Conservation (phyloP, 2,113 vertebrate genomes). For the Ploceus nigricollis region DNA sequence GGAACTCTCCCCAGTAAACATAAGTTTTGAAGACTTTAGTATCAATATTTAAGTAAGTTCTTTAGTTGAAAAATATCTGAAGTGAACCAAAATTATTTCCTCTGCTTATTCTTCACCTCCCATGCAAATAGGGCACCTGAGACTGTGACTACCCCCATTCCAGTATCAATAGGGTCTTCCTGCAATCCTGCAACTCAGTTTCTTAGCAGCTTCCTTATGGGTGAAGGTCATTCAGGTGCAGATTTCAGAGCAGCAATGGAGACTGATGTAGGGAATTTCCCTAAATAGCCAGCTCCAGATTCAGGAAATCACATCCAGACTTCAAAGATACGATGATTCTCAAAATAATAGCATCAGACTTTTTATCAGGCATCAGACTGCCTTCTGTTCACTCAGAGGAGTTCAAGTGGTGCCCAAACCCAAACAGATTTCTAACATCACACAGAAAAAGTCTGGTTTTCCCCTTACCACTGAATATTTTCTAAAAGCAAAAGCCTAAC, state of each 20-base stretch:
- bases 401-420: background rate
- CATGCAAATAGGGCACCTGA: background rate
- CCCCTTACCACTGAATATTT: background rate
- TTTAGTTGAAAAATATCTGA: background rate
- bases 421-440: background rate
- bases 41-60: background rate
- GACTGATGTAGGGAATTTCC: background rate
- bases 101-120: background rate
- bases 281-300: background rate
- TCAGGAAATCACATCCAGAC: background rate
- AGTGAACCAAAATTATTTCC: background rate
- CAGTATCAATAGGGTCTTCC: background rate
- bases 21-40: background rate
- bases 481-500: background rate
- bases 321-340: background rate
- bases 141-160: background rate
- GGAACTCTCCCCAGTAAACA: background rate
- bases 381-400: background rate
- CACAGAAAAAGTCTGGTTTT: background rate
- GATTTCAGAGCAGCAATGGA: background rate
- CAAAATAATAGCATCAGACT: background rate
- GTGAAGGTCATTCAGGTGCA: background rate
- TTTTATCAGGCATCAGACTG: no score
- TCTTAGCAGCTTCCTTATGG: background rate
- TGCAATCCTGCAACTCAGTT: background rate